Percentiles rank a stretch among this genome's conserved stretches.
These are phyloP conservation scores for Sipha maydis DNA, from an alignment of 2,888 invertebrate species.

Conservation along the genomic window DNA sequence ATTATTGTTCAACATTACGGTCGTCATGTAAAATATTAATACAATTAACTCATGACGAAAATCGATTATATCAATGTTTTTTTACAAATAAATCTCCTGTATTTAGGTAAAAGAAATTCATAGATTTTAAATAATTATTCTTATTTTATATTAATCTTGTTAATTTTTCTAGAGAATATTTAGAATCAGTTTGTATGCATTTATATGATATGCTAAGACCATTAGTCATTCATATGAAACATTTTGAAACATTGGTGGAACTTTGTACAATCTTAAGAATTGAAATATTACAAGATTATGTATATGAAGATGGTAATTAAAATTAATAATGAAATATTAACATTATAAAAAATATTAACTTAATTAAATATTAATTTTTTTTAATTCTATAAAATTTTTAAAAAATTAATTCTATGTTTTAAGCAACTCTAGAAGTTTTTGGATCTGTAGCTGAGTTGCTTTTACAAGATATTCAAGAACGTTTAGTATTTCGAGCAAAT, in stretches of 20 bases:
- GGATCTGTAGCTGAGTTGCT: constrained; percentile 82
- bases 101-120: constrained; percentile 71
- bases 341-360: not conserved
- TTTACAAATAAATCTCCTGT: constrained; percentile 78
- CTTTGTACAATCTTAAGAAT: constrained; percentile 91
- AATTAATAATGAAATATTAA: constrained; percentile 22
- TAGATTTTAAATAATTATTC: not conserved
- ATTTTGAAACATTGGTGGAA: constrained; percentile 96
- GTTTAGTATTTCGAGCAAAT: constrained; percentile 94
- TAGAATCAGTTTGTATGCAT: constrained; percentile 85
- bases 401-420: not conserved
- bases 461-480: constrained; percentile 93
- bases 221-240: constrained; percentile 94
- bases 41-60: constrained; percentile 94
- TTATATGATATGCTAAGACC: constrained; percentile 94
- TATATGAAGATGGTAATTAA: constrained; percentile 80
- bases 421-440: constrained; percentile 80
- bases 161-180: constrained; percentile 73
- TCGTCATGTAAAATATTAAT: constrained; percentile 90
- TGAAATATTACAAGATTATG: constrained; percentile 92
- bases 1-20: constrained; percentile 85
- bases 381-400: not conserved
- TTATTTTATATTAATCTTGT: not conserved
- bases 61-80: constrained; percentile 90
- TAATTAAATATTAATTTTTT: not conserved